Evolutionary conservation across 37 sponge, comb jelly and placozoan genomes (phyloP).

Genomic region (Ephydatia muelleri): DNA sequence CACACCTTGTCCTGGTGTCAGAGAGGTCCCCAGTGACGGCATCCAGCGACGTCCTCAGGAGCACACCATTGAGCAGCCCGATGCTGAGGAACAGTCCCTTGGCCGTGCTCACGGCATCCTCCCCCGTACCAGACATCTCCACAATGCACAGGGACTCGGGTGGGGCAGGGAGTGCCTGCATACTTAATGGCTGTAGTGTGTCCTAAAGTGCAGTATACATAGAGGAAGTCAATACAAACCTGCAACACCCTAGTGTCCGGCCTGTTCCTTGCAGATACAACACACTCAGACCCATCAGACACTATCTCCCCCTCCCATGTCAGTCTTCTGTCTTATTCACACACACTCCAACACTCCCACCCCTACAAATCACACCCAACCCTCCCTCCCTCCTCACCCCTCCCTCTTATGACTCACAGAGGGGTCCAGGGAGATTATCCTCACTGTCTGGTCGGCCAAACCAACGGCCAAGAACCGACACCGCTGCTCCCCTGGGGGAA

Average conservation of each 20-base stretch:
- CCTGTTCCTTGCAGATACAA: no score
- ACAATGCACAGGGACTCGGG: slow-evolving; percentile 97
- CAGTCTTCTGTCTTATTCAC: no score
- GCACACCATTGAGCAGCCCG: slow-evolving; percentile 95
- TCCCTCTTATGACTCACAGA: slow-evolving; percentile 47
- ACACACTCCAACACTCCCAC: no score
- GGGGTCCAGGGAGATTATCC: slow-evolving; percentile 96
- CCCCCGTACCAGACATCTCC: slow-evolving; percentile 84
- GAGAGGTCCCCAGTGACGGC: slow-evolving; percentile 95
- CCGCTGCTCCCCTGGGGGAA: slow-evolving; percentile 94
- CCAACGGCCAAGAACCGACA: slow-evolving; percentile 96
- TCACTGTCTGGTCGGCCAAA: slow-evolving; percentile 95
- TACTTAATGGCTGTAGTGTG: slow-evolving; percentile 89
- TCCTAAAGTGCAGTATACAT: slow-evolving; percentile 54
- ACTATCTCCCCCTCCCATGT: no score
- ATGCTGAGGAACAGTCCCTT: slow-evolving; percentile 94
- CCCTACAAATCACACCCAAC: neutral
- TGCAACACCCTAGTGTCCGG: no score
- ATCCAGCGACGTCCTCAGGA: slow-evolving; percentile 93
- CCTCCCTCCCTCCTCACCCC: neutral
- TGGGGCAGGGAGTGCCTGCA: slow-evolving; percentile 93
- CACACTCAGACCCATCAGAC: no score
- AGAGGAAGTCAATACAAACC: neutral
- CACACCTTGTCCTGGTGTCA: slow-evolving; percentile 94
- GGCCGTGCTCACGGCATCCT: slow-evolving; percentile 17